A percentile compares a stretch with the other conserved stretches of the same genome.
These are phyloP conservation scores for Caenorhabditis doughertyi DNA, from an alignment of 2,888 invertebrate species.

Conservation along the genomic window DNA sequence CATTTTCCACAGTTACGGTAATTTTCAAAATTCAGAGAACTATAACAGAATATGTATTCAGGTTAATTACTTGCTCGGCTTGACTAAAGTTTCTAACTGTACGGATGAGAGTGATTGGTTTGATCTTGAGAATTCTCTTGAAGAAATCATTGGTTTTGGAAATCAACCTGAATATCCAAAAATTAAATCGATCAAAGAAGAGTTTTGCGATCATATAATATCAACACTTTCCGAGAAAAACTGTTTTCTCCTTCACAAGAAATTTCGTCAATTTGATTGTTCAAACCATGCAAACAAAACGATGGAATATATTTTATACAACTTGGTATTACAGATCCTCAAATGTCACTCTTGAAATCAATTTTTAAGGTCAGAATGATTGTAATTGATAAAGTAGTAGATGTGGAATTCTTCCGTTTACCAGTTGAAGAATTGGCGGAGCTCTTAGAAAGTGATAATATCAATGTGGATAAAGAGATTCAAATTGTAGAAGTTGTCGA, in stretches of 20 bases:
- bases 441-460: constrained; percentile 27
- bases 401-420: constrained; percentile 52
- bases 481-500: constrained; percentile 37
- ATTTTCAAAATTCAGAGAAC: background rate
- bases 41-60: background rate
- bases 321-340: constrained; percentile 18
- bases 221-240: constrained; percentile 27
- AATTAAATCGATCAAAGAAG: constrained; percentile 86
- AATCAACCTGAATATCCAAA: constrained; percentile 91
- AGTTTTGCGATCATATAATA: constrained; percentile 35
- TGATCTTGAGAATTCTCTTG: constrained; percentile 83
- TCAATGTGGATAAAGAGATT: constrained; percentile 48
- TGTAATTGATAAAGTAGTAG: constrained; percentile 17
- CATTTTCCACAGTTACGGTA: constrained; percentile 42
- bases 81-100: constrained; percentile 5
- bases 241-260: constrained; percentile 56
- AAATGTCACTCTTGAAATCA: background rate
- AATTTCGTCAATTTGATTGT: constrained; percentile 42
- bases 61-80: constrained; percentile 46
- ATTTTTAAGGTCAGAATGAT: constrained; percentile 44
- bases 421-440: constrained; percentile 42
- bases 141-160: constrained; percentile 95
- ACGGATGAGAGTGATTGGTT: constrained; percentile 42
- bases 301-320: constrained; percentile 49
- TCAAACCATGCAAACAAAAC: constrained; percentile 1